A percentile compares a stretch with the other conserved stretches of the same genome.
Conservation (phyloP, 2,113 vertebrate genomes). For the Vidua macroura region DNA sequence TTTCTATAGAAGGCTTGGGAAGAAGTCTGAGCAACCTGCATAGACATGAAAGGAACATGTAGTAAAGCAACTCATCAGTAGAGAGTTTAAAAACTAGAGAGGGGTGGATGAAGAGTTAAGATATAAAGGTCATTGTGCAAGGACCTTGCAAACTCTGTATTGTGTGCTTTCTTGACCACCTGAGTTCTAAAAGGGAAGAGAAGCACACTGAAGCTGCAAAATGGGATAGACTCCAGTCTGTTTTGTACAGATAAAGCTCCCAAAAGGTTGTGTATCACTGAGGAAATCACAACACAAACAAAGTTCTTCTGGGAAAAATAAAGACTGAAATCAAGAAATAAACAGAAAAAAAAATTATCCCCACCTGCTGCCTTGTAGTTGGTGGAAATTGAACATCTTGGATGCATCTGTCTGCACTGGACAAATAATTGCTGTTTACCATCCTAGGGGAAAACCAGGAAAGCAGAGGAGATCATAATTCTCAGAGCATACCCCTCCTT, state of each 20-base stretch:
- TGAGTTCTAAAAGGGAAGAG: not conserved
- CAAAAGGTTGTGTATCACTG: not conserved
- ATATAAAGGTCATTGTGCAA: not conserved
- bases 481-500: not conserved
- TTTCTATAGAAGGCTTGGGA: not conserved
- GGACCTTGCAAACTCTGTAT: not conserved
- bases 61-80: not conserved
- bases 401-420: not conserved
- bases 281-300: not conserved
- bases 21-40: not conserved
- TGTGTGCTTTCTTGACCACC: not conserved
- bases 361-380: constrained; percentile 1
- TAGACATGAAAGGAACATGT: not conserved
- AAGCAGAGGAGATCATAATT: not conserved
- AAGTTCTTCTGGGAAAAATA: constrained; percentile 3
- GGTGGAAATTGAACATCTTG: not conserved
- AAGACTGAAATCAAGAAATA: not conserved
- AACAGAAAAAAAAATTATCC: not conserved
- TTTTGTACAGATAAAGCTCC: not conserved
- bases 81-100: not conserved
- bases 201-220: not conserved
- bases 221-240: not conserved
- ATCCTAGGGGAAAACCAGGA: not conserved
- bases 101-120: not conserved
- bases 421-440: not conserved